A percentile compares a stretch with the other conserved stretches of the same genome.
Evolutionary conservation across 2,888 invertebrate species (phyloP).

Genomic region (Lepidocyrtoides sp.): DNA sequence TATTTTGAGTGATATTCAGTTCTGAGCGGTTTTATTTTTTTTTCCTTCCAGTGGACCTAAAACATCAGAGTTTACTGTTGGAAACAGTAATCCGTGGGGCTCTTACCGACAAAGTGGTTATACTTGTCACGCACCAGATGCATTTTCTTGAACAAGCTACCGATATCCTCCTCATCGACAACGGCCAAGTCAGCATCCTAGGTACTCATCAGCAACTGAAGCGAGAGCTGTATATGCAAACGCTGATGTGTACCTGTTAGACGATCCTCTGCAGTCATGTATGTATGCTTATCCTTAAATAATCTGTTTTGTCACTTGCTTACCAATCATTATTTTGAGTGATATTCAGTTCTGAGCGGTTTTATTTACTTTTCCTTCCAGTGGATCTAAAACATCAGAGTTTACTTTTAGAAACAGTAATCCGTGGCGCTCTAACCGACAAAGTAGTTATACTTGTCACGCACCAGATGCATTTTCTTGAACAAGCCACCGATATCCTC

Average conservation of each 20-base stretch:
- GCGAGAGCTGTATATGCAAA: constrained; percentile 85
- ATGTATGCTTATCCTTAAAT: not conserved
- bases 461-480: constrained; percentile 81
- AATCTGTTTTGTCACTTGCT: not conserved
- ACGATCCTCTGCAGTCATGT: constrained; percentile 78
- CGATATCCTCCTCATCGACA: constrained; percentile 65
- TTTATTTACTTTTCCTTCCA: not conserved
- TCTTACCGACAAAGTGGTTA: constrained; percentile 68
- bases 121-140: constrained; percentile 82
- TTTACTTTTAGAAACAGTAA: constrained; percentile 79
- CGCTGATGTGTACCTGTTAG: constrained; percentile 82
- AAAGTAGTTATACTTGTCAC: constrained; percentile 80
- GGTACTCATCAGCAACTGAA: constrained; percentile 67
- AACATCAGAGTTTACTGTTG: constrained; percentile 76
- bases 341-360: too few relatives aligned
- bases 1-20: too few relatives aligned
- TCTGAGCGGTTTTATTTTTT: too few relatives aligned
- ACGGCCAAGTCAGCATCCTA: constrained; percentile 67
- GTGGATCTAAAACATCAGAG: constrained; percentile 80
- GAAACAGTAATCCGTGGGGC: constrained; percentile 79
- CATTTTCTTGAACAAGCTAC: constrained; percentile 79
- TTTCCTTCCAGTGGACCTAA: constrained; percentile 75
- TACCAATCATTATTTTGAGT: not conserved
- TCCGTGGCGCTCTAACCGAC: constrained; percentile 72
- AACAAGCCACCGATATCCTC: constrained; percentile 72